Evolutionary conservation across 1,140 invertebrate genomes (phyloP).

Genomic region (Neotoxoptera formosana): DNA sequence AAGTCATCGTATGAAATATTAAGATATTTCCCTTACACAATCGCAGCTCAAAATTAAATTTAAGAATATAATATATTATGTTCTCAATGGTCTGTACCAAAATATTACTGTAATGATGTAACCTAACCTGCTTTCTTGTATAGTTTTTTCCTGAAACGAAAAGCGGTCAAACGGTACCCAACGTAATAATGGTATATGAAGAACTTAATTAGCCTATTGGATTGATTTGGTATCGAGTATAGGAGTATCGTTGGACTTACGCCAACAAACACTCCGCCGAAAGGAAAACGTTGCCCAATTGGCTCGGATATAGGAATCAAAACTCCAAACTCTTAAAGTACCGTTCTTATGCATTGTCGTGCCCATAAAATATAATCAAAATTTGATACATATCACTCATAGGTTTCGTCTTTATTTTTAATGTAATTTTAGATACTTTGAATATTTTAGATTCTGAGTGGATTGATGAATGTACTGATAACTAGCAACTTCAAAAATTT

Average conservation of each 20-base stretch:
- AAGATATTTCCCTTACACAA: too few species aligned
- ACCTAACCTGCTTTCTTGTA: too few species aligned
- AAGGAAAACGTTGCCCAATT: constrained; percentile 22
- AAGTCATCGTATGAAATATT: too few species aligned
- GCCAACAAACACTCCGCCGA: constrained; percentile 26
- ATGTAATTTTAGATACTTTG: neutral
- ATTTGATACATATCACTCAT: neutral
- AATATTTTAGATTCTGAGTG: neutral
- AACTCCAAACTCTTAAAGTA: neutral
- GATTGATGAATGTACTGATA: too few species aligned
- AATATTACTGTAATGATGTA: neutral
- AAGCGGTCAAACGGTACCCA: neutral
- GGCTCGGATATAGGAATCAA: constrained; percentile 26
- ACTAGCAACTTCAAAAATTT: too few species aligned
- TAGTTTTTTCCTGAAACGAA: neutral
- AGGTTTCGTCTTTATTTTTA: neutral
- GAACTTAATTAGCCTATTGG: constrained; percentile 43
- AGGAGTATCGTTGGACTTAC: neutral
- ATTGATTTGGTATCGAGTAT: constrained; percentile 47
- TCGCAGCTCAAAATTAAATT: too few species aligned
- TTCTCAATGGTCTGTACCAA: neutral
- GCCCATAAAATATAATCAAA: constrained; percentile 11
- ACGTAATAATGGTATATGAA: neutral
- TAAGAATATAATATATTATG: too few species aligned
- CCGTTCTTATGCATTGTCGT: neutral